Evolutionary conservation across 2,113 vertebrate species (phyloP), one percentile per base, ranked within the genome.

Genomic region (Centropus bengalensis): DNA sequence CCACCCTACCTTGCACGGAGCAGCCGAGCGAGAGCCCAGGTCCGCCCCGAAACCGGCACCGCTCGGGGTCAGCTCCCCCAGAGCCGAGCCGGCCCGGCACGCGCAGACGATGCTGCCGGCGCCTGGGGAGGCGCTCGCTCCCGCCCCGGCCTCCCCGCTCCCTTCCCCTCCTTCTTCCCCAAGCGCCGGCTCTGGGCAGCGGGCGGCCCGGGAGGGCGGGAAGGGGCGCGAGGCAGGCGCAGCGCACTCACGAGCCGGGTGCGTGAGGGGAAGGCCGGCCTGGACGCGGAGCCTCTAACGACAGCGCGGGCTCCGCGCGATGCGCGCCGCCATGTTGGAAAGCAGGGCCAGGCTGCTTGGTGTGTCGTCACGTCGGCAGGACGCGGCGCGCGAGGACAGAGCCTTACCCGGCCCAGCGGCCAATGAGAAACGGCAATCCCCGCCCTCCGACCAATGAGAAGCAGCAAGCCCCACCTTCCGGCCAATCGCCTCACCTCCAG

Each of bases 301-400:
- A 49, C 80, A 23, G 66, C 68, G 45, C 60, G 14, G 38, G 51
- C 89, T 17, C 56, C 42, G 76, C 68, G 26, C 63, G 19, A 89
- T 93, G 93, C 73, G 86, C 92, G 92, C 84, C 92, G 96, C 96
- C 96, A 97, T 97, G 85, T 94, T 96, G 91, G 84, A 63, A 63
- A 93, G 22, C 6, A 68, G 51, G 66, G 49, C 76, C 59, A 33
- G 78, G 40, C 85, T 15, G 19, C 51, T 15, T 17, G 1, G 14
- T 49, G 45, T 93, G 94, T 94, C 91, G 71, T 81, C 58, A 24
- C 95, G 82, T 36, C 51, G 7, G 68, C 59, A 32, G 14, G n/a
- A 24, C 45, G 9, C 3, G 0, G 16, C n/a, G 33, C 75, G 22
- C 20, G 10, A 16, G 52, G 14, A 10, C 27, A 1, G 26, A 6